These are phyloP conservation scores for Stratiomys singularior DNA, from an alignment of 2,888 invertebrate genomes.

Conservation along the genomic window DNA sequence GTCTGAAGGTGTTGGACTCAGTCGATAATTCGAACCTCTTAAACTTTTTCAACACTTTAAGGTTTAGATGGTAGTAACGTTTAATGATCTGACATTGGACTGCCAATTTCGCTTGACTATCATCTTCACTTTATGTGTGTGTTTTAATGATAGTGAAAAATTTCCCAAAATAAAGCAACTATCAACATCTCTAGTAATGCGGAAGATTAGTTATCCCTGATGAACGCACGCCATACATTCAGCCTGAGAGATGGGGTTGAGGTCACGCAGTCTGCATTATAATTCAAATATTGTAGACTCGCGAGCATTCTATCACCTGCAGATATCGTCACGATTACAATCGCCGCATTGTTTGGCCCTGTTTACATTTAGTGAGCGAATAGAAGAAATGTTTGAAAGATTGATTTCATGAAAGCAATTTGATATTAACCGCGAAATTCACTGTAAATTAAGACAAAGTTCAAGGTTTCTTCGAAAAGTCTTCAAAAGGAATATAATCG, in stretches of 20 bases:
- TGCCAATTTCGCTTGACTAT: neutral
- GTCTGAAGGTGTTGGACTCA: neutral
- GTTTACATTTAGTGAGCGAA: neutral
- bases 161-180: too few relatives aligned
- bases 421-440: neutral
- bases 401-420: constrained; percentile 1
- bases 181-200: too few relatives aligned
- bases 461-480: neutral
- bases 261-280: too few relatives aligned
- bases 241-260: too few relatives aligned
- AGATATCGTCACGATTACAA: constrained; percentile 5
- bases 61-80: neutral
- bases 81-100: neutral
- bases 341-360: neutral
- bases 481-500: too few relatives aligned
- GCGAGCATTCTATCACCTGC: neutral
- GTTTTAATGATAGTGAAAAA: too few relatives aligned
- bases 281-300: too few relatives aligned
- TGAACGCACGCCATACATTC: too few relatives aligned
- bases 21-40: neutral
- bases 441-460: constrained; percentile 11
- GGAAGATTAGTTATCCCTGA: too few relatives aligned
- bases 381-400: neutral
- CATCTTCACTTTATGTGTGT: neutral
- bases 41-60: neutral